Conservation (phyloP, 2,888 invertebrate genomes). For the Amblyjoppa fuscipennis region DNA sequence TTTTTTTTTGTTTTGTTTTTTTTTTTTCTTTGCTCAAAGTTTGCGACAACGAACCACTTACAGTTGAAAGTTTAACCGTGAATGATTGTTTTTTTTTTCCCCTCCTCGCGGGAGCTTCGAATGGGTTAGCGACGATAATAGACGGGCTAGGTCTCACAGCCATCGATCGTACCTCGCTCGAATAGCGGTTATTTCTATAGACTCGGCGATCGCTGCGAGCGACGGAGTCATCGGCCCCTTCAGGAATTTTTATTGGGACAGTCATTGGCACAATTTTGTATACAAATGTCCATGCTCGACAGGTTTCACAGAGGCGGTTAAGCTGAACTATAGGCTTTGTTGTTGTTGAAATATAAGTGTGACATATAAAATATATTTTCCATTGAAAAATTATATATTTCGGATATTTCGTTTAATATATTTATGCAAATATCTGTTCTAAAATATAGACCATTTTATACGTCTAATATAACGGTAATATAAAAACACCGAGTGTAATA, state of each 20-base stretch:
- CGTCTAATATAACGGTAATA: too few species aligned
- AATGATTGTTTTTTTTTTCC: slow-evolving; percentile 7
- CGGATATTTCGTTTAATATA: too few species aligned
- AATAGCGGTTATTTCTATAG: slow-evolving; percentile 34
- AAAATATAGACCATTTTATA: background rate
- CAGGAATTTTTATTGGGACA: background rate
- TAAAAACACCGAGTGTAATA: too few species aligned
- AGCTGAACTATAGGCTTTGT: background rate
- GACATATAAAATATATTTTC: too few species aligned
- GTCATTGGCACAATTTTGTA: slow-evolving; percentile 19
- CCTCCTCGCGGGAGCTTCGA: background rate
- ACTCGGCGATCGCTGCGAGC: background rate
- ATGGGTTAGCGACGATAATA: slow-evolving; percentile 39
- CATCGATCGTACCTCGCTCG: slow-evolving; percentile 35
- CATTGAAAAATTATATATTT: too few species aligned
- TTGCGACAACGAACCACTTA: background rate
- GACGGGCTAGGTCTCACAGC: slow-evolving; percentile 9
- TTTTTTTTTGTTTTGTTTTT: background rate
- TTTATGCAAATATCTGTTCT: background rate
- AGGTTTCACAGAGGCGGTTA: too few species aligned
- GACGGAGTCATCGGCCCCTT: slow-evolving; percentile 11
- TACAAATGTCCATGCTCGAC: background rate
- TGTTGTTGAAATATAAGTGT: too few species aligned
- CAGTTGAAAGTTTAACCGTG: slow-evolving; percentile 11
- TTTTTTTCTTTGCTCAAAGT: background rate